These are phyloP conservation scores for Acrobeloides nanus DNA, from an alignment of 2,888 invertebrate genomes.

Conservation along the genomic window DNA sequence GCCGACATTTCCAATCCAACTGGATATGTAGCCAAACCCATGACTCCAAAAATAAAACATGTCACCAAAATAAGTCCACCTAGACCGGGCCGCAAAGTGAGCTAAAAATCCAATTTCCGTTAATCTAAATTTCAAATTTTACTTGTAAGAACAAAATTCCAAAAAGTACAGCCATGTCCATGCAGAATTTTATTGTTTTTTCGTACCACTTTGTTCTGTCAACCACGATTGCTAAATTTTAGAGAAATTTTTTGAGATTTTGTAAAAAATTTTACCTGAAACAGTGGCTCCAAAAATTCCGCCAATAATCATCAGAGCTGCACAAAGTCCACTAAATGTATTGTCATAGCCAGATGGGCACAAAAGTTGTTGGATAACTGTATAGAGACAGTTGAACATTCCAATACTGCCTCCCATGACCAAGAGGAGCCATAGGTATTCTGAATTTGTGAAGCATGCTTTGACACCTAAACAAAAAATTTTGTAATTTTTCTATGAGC, in stretches of 20 bases:
- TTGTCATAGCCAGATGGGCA: slow-evolving; percentile 58
- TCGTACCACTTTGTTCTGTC: slow-evolving; percentile 58
- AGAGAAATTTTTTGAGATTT: no score
- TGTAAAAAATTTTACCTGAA: no score
- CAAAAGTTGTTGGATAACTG: slow-evolving; percentile 55
- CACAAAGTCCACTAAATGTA: slow-evolving; percentile 51
- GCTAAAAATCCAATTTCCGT: no score
- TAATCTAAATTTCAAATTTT: no score
- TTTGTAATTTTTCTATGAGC: no score
- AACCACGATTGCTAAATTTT: slow-evolving; percentile 53
- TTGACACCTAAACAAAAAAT: slow-evolving; percentile 29
- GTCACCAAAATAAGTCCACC: slow-evolving; percentile 46
- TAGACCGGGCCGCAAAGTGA: slow-evolving; percentile 29
- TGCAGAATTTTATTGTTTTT: slow-evolving; percentile 56
- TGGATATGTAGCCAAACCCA: slow-evolving; percentile 59
- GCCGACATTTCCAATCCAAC: slow-evolving; percentile 58
- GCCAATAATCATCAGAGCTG: slow-evolving; percentile 56
- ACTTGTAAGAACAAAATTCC: slow-evolving; percentile 49
- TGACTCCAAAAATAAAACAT: slow-evolving; percentile 56
- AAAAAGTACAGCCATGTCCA: slow-evolving; percentile 47
- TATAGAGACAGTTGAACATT: slow-evolving; percentile 54
- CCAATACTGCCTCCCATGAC: slow-evolving; percentile 54
- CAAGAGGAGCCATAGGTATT: slow-evolving; percentile 44
- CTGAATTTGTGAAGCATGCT: slow-evolving; percentile 34
- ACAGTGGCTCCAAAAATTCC: slow-evolving; percentile 52